phyloP scores from a whole-genome alignment of 2,113 vertebrate genomes.

The Mirounga angustirostris region DNA sequence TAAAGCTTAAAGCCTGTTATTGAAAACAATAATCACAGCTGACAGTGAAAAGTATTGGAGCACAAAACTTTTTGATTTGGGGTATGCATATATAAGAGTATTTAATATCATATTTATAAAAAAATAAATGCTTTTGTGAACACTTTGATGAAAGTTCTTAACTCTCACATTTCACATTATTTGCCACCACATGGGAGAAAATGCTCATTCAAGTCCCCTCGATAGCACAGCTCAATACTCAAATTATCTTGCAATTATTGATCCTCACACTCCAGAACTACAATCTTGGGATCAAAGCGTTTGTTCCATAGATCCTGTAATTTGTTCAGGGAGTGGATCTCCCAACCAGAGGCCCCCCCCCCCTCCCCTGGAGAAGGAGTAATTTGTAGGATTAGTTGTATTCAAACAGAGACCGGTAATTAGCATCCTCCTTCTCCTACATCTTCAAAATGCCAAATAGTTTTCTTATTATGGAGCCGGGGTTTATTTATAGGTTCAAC shows the following conservation, averaged over 20 bases:
- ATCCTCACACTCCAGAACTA: neutral
- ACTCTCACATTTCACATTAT: neutral
- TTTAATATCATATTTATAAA: neutral
- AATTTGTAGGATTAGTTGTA: neutral
- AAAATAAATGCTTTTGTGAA: neutral
- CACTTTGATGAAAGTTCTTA: neutral
- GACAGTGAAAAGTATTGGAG: neutral
- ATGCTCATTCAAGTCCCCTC: neutral
- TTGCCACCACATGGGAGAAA: neutral
- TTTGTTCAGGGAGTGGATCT: neutral
- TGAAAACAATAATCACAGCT: neutral
- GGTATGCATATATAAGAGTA: neutral
- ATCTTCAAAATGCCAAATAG: conserved; percentile 78
- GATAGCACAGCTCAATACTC: neutral
- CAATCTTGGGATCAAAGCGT: neutral
- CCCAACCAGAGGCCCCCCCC: neutral
- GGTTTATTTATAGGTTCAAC: conserved; percentile 77
- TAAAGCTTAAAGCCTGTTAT: conserved; percentile 24
- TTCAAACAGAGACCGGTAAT: neutral
- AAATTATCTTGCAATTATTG: neutral
- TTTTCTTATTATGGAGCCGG: conserved; percentile 72
- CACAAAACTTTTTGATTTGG: neutral
- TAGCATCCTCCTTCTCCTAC: conserved; percentile 12
- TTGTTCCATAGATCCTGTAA: neutral
- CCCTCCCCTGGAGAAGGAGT: neutral